phyloP scores from a whole-genome alignment of 1,140 invertebrate genomes.

The Tribolium castaneum region DNA sequence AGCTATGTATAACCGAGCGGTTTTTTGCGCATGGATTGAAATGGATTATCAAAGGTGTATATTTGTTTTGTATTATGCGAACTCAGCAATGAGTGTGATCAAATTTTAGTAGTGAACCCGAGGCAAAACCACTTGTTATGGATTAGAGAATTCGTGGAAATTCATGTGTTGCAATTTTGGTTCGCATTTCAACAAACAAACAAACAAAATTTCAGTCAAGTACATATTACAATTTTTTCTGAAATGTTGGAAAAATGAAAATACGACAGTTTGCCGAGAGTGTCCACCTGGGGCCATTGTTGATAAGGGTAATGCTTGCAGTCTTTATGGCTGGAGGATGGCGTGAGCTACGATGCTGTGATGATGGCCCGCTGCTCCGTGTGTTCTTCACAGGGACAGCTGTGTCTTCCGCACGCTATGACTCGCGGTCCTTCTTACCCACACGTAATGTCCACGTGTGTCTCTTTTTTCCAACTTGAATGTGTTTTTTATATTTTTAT shows the following conservation, averaged over 20 bases:
- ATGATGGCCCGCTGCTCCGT: slow-evolving; percentile 65
- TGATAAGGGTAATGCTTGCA: slow-evolving; percentile 62
- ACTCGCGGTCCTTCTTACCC: slow-evolving; percentile 56
- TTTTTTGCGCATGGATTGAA: too few species aligned
- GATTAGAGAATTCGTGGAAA: too few species aligned
- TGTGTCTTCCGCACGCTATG: slow-evolving; percentile 54
- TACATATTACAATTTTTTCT: not conserved
- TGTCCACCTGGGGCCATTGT: not conserved
- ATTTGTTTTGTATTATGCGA: too few species aligned
- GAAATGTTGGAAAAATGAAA: not conserved
- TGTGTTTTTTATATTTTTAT: slow-evolving; percentile 37
- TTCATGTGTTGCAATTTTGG: too few species aligned
- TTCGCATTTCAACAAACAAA: too few species aligned
- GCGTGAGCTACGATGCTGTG: slow-evolving; percentile 59
- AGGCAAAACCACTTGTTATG: too few species aligned
- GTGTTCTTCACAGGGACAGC: slow-evolving; percentile 64
- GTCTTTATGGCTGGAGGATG: slow-evolving; percentile 77
- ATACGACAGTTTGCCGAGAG: not conserved
- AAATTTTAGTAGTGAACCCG: too few species aligned
- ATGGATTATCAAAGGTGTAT: too few species aligned
- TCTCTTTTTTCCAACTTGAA: slow-evolving; percentile 45
- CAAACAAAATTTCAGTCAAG: too few species aligned
- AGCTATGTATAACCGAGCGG: too few species aligned
- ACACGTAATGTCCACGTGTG: slow-evolving; percentile 64
- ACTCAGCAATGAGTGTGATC: too few species aligned